Base-by-base conservation (phyloP, 2,113 vertebrate genomes). In the mouse (Mus musculus) region DNA sequence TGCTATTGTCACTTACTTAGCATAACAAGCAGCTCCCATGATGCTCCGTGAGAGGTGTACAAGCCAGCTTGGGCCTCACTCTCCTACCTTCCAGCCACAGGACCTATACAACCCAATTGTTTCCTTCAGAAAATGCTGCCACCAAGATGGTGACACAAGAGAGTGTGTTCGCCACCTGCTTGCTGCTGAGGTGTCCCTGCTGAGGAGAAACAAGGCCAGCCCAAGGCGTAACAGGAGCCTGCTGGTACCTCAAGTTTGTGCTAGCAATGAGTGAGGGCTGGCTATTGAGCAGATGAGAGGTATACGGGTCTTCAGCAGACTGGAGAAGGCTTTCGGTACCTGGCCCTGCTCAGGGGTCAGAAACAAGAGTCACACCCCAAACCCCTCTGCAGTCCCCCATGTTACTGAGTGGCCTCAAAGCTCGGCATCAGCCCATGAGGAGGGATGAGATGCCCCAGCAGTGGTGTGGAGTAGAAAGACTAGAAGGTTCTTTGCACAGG, bases 261-360 rank as follows among this genome's bases (percentile, higher is more conserved):
- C 9, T 3, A 13, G 30, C 72, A 4, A 20, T 7, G 13, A 59
- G 6, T 5, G 4, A 5, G 36, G 28, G 2, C 61, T 11, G 20
- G 22, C 30, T 4, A 4, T 1, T 2, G 9, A 39, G 78, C 22
- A 19, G 52, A 56, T 0, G 0, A 54, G 42, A 17, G 36, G 42
- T 39, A 8, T 1, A 0, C 9, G 0, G 0, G 3, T 42, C 67
- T 78, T 39, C 77, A 0, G 2, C 1, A 2, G 69, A 24, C 36
- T 3, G 22, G 63, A 28, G 19, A 2, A 5, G 65, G 16, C 4
- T 26, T 36, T 52, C 36, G 0, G 59, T 24, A 42, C 67, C 46
- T 0, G 1, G 5, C 36, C 1, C 3, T 1, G 22, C 56, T 42
- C 16, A 24, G 26, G 63, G 56, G 46, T 39, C 24, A 49, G 59